phyloP scores from a whole-genome alignment of 2,113 vertebrate genomes.

The Amphilophus citrinellus region DNA sequence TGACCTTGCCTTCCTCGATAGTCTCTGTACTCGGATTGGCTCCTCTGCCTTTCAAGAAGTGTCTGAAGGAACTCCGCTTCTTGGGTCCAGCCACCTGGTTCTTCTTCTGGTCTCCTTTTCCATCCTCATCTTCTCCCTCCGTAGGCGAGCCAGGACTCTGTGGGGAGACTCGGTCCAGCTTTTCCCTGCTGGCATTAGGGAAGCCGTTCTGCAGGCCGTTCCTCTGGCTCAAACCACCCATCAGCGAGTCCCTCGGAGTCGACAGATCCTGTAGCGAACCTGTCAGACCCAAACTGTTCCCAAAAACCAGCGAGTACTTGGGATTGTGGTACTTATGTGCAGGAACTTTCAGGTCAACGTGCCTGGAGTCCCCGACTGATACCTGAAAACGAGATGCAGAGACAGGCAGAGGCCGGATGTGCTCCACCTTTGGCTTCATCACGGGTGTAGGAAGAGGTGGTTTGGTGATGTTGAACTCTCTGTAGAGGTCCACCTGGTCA shows the following conservation, averaged over 20 bases:
- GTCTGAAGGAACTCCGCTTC: constrained; percentile 77
- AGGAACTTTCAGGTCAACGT: constrained; percentile 81
- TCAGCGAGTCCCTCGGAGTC: constrained; percentile 23
- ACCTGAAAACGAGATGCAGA: constrained; percentile 80
- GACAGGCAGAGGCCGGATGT: constrained; percentile 53
- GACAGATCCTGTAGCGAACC: constrained; percentile 80
- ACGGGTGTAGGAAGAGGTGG: constrained; percentile 66
- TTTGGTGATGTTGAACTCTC: constrained; percentile 83
- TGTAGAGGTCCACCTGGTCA: constrained; percentile 88
- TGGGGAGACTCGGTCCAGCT: not conserved
- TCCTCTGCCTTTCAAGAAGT: constrained; percentile 74
- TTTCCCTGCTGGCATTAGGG: constrained; percentile 14
- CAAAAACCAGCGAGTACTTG: constrained; percentile 91
- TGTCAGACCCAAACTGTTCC: constrained; percentile 72
- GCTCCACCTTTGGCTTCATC: constrained; percentile 63
- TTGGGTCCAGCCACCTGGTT: constrained; percentile 22
- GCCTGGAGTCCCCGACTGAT: constrained; percentile 62
- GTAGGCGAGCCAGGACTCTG: constrained; percentile 9
- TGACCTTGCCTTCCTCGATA: constrained; percentile 52
- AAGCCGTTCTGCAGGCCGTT: constrained; percentile 50
- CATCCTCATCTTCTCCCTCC: constrained; percentile 47
- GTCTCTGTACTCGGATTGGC: constrained; percentile 49
- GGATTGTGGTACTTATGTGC: constrained; percentile 95
- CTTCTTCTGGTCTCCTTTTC: constrained; percentile 52
- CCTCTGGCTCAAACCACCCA: not conserved